phyloP scores from a whole-genome alignment of 2,113 vertebrate species.

The Oncorhynchus nerka region DNA sequence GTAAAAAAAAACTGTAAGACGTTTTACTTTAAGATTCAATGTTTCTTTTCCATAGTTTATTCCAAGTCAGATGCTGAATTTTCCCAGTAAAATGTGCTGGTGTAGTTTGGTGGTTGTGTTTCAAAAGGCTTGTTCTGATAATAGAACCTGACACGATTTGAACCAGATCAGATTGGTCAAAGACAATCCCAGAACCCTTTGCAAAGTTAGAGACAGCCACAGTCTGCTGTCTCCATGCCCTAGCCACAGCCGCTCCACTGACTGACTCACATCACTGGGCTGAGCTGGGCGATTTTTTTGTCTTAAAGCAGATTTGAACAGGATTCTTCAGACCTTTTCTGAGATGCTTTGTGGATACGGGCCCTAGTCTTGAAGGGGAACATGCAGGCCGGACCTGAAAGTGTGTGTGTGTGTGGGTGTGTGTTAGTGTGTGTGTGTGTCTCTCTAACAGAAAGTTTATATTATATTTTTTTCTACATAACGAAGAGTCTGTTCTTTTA shows the following conservation, averaged over 20 bases:
- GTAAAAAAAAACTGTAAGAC: no score
- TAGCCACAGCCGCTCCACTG: constrained; percentile 45
- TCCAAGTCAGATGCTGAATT: constrained; percentile 29
- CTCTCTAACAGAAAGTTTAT: not conserved
- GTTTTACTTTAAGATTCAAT: not conserved
- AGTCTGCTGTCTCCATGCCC: no score
- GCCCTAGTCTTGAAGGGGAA: constrained; percentile 4
- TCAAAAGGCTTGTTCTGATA: not conserved
- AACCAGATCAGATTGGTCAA: constrained; percentile 48
- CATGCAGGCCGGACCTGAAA: not conserved
- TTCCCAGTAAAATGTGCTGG: constrained; percentile 14
- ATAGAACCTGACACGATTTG: constrained; percentile 37
- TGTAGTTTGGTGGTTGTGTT: constrained; percentile 18
- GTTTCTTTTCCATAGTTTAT: constrained; percentile 14
- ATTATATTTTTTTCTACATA: no score
- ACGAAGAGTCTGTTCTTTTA: no score
- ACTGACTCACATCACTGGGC: not conserved
- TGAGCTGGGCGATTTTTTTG: no score
- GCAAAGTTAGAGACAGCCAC: constrained; percentile 23
- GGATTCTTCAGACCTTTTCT: no score
- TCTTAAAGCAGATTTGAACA: no score
- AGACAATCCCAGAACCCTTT: constrained; percentile 60
- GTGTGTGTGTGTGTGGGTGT: constrained; percentile 16
- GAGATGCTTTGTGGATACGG: no score
- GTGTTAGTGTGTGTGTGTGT: not conserved